These are phyloP conservation scores for Indicator maculatus DNA, from an alignment of 2,113 vertebrate species.

Conservation along the genomic window DNA sequence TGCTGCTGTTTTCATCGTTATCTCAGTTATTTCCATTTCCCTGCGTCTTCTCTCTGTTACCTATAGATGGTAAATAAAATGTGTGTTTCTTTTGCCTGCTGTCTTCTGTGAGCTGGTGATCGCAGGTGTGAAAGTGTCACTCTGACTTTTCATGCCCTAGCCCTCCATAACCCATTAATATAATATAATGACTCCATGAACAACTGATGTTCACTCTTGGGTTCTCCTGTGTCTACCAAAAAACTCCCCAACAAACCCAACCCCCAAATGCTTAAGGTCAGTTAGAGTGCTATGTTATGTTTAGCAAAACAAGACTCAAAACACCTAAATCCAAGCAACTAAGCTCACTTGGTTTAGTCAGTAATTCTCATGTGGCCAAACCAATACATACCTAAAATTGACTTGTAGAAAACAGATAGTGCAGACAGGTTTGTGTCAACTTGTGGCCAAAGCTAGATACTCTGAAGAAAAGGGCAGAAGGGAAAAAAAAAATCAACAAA, in stretches of 20 bases:
- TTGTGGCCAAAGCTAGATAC: neutral
- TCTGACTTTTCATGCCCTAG: neutral
- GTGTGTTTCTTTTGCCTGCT: neutral
- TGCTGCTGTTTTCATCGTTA: accelerated
- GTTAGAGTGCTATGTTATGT: neutral
- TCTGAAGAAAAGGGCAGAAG: neutral
- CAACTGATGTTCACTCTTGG: neutral
- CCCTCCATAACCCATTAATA: neutral
- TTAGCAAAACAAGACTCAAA: neutral
- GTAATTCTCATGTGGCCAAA: neutral
- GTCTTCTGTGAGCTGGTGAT: neutral
- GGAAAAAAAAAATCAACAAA: neutral
- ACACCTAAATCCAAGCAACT: neutral
- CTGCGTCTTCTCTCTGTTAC: neutral
- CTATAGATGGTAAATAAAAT: neutral
- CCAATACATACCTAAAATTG: neutral
- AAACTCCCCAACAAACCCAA: neutral
- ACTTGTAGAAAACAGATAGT: neutral
- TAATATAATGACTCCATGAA: neutral
- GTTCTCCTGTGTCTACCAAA: neutral
- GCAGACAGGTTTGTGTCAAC: neutral
- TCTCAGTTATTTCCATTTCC: neutral
- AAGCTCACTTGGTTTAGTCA: neutral
- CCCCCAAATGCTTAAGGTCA: neutral
- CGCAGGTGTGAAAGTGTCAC: neutral